These are phyloP conservation scores for Lasiurus borealis DNA, from an alignment of 2,113 vertebrate genomes.

Conservation along the genomic window DNA sequence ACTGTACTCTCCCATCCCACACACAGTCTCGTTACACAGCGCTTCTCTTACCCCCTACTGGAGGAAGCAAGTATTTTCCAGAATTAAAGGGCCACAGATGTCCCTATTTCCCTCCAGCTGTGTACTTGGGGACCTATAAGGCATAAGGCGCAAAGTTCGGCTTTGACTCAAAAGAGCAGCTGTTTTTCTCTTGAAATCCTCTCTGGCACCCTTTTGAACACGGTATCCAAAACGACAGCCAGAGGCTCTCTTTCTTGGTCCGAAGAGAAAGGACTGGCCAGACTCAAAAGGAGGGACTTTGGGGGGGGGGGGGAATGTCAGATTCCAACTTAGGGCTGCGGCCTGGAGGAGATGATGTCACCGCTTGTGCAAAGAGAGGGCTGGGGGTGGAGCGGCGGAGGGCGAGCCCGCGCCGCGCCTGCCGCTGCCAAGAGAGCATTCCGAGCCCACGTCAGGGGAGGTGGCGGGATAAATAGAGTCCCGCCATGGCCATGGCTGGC, in stretches of 20 bases:
- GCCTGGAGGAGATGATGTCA: constrained; percentile 85
- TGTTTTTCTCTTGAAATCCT: not conserved
- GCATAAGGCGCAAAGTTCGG: not conserved
- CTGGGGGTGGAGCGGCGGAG: constrained; percentile 42
- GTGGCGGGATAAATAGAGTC: constrained; percentile 84
- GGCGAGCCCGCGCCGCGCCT: constrained; percentile 16
- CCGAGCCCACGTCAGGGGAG: constrained; percentile 85
- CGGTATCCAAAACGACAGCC: constrained; percentile 56
- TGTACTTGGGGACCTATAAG: not conserved
- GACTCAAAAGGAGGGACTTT: constrained; percentile 60
- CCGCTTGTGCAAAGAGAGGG: constrained; percentile 67
- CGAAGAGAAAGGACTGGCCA: constrained; percentile 56
- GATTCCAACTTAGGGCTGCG: constrained; percentile 79
- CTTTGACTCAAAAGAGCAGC: not conserved
- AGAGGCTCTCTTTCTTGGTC: constrained; percentile 25
- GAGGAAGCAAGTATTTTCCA: not conserved
- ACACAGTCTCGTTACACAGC: not conserved
- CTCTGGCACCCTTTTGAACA: constrained; percentile 58
- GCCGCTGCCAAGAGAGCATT: constrained; percentile 63
- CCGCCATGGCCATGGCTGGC: constrained; percentile 78
- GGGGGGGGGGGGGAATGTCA: constrained; percentile 57
- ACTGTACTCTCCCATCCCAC: not conserved
- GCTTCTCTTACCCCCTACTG: constrained; percentile 62
- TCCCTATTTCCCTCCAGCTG: not conserved
- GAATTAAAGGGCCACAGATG: not conserved